Evolutionary conservation across 2,888 invertebrate species (phyloP).

Genomic region (Sclerodermus sp.): DNA sequence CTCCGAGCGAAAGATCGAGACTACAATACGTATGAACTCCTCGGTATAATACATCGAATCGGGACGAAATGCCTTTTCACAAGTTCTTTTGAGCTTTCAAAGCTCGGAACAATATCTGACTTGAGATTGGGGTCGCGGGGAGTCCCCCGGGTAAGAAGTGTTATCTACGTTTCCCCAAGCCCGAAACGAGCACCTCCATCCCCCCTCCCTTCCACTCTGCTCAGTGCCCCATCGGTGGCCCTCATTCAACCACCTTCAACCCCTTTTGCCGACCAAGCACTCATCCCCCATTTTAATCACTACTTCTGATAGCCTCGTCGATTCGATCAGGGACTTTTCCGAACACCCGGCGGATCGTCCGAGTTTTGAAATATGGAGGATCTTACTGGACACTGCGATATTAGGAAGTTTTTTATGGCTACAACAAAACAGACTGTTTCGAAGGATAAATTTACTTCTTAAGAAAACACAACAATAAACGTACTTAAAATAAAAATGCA

Average conservation of each 20-base stretch:
- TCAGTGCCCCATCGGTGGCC: slow-evolving; percentile 5
- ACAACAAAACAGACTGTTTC: no score
- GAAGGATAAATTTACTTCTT: no score
- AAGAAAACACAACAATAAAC: no score
- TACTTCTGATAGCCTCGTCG: slow-evolving; percentile 41
- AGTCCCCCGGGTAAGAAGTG: slow-evolving; percentile 49
- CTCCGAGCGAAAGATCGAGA: slow-evolving; percentile 31
- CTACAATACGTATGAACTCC: slow-evolving; percentile 39
- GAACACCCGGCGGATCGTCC: slow-evolving; percentile 25
- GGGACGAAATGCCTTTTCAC: slow-evolving; percentile 45
- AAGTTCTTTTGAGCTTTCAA: slow-evolving; percentile 51
- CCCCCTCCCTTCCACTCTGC: slow-evolving; percentile 9
- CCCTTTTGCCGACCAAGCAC: slow-evolving; percentile 38
- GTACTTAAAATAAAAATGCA: no score
- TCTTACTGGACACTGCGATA: no score
- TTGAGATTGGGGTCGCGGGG: slow-evolving; percentile 49
- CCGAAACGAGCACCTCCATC: slow-evolving; percentile 36
- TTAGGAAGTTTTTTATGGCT: no score
- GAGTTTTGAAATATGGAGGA: slow-evolving; percentile 11
- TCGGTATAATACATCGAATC: slow-evolving; percentile 45
- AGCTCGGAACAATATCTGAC: slow-evolving; percentile 53
- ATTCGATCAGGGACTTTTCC: slow-evolving; percentile 43
- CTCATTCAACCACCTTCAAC: slow-evolving; percentile 19
- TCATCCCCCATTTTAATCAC: slow-evolving; percentile 45
- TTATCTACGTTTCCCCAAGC: slow-evolving; percentile 48